Evolutionary conservation across 2,113 vertebrate genomes (phyloP), one percentile per base, ranked within the genome.

Genomic region (Chionomys nivalis): DNA sequence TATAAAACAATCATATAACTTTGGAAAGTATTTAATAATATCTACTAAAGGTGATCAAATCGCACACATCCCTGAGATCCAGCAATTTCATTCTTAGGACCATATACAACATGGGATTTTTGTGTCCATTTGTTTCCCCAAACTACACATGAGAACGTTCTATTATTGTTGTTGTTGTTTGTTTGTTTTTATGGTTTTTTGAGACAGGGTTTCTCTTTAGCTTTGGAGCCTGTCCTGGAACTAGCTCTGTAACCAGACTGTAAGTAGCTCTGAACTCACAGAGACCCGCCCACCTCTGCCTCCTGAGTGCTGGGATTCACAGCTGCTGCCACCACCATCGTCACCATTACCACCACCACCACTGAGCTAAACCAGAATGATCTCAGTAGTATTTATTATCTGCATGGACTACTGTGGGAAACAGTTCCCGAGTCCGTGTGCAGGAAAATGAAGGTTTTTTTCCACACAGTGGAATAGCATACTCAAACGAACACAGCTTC

Each of bases 51-150:
- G 33, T 26, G 39, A 77, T 73, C 47, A 55, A 83, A 61, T 90
- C 68, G 68, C 12, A 65, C 58, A 39, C 52, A n/a, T 31, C 1
- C 3, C 7, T 24, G 77, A 19, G 44, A 76, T 12, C 16, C 31
- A 75, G 28, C 2, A 36, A 87, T 28, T 86, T 93, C 8, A 52
- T 90, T 91, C 58, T 52, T 28, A 93, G 61, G 12, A 81, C 68
- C 23, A 61, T 49, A 49, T 7, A 24, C 68, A 85, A 1, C 49
- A 76, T 79, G 47, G 39, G 26, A 72, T 83, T 95, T 89, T 23
- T 52, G n/a, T n/a, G 12, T 77, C 26, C 13, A 55, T 86, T 85
- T 73, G 39, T 87, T 96, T 23, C 75, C n/a, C 61, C 88, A 94
- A 91, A 86, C 19, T 17, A 28, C 52, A 39, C 44, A 28, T 5